Percentiles rank a stretch among this genome's conserved stretches.
phyloP scores from a whole-genome alignment of 1,140 invertebrate species.

The Brachionus manjavacas region DNA sequence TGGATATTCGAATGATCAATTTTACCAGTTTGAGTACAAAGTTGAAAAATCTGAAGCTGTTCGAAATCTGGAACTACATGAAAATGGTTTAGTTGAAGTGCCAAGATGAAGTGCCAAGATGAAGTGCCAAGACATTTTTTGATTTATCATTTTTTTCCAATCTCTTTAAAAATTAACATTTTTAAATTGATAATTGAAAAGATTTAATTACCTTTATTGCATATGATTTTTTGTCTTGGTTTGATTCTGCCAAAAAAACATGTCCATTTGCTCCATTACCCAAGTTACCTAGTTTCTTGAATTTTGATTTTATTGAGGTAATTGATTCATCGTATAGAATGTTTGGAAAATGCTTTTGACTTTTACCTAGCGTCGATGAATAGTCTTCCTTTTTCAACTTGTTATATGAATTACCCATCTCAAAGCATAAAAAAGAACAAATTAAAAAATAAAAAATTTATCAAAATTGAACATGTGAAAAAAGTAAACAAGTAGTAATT shows the following conservation, averaged over 20 bases:
- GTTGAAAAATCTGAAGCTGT: neutral
- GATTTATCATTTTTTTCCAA: constrained; percentile 71
- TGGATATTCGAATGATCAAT: neutral
- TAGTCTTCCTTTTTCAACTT: no score
- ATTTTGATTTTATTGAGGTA: neutral
- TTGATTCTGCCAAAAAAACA: neutral
- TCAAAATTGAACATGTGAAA: no score
- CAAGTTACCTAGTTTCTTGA: neutral
- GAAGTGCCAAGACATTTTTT: constrained; percentile 78
- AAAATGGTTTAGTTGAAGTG: neutral
- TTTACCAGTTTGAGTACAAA: neutral
- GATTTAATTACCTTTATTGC: neutral
- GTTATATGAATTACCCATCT: no score
- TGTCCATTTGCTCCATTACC: neutral
- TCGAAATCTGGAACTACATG: neutral
- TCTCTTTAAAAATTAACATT: neutral
- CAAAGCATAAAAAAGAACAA: no score
- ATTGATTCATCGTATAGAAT: neutral
- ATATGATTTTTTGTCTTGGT: neutral
- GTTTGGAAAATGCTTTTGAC: no score
- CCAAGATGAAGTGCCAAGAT: no score
- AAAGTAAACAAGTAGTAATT: no score
- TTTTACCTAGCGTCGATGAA: no score
- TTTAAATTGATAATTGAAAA: neutral
- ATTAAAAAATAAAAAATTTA: no score